phyloP scores from a whole-genome alignment of 2,888 invertebrate genomes.

The Eupithecia pulchellata region DNA sequence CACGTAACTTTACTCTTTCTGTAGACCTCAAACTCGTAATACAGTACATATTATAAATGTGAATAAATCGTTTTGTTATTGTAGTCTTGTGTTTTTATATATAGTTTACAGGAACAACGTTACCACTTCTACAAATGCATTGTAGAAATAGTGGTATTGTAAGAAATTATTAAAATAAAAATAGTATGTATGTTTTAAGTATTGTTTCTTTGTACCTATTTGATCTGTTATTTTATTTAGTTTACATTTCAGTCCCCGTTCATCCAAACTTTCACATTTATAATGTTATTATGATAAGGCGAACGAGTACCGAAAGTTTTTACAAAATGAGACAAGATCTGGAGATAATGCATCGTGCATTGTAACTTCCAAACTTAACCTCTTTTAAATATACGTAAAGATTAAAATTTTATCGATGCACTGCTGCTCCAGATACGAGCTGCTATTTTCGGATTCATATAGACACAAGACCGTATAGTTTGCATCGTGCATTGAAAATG shows the following conservation, averaged over 20 bases:
- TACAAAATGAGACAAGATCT: background rate
- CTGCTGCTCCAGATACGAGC: conserved; percentile 27
- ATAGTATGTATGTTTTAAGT: background rate
- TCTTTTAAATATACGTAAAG: background rate
- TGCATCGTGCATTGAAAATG: background rate
- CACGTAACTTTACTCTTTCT: background rate
- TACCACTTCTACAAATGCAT: too few species aligned
- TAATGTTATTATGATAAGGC: background rate
- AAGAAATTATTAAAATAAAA: background rate
- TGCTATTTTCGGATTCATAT: conserved; percentile 6
- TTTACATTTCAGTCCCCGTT: too few species aligned
- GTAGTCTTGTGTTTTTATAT: too few species aligned
- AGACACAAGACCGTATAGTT: background rate
- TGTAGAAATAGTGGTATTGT: too few species aligned
- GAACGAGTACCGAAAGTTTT: background rate
- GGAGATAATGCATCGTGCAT: background rate
- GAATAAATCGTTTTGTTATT: too few species aligned
- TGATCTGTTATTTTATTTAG: too few species aligned
- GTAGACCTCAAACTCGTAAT: too few species aligned
- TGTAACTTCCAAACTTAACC: background rate
- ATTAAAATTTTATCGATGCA: conserved; percentile 11
- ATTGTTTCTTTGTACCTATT: background rate
- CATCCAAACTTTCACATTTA: background rate
- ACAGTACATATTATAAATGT: too few species aligned
- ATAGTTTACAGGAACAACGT: too few species aligned